phyloP scores from a whole-genome alignment of 2,888 invertebrate species.

The Abrostola tripartita region DNA sequence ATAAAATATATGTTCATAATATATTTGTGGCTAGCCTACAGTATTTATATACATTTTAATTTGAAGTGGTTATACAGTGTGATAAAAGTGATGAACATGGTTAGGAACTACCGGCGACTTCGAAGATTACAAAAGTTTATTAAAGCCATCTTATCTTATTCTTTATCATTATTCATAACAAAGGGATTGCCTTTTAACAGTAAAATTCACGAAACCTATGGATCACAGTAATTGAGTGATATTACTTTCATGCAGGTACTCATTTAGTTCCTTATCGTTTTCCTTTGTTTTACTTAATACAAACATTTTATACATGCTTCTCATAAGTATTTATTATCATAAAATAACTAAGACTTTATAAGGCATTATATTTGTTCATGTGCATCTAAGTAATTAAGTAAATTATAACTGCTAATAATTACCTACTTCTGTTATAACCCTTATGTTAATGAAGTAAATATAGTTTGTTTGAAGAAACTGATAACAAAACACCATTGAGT shows the following conservation, averaged over 20 bases:
- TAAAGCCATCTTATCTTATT: too few species aligned
- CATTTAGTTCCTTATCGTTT: conserved; percentile 25
- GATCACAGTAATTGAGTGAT: not conserved
- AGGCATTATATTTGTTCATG: conserved; percentile 37
- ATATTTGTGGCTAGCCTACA: not conserved
- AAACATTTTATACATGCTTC: conserved; percentile 38
- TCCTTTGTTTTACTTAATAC: conserved; percentile 37
- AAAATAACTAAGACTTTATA: conserved; percentile 34
- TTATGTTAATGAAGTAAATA: conserved; percentile 56
- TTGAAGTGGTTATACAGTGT: not conserved
- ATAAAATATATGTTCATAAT: not conserved
- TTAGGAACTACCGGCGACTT: not conserved
- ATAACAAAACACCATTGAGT: conserved; percentile 60
- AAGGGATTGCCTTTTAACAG: not conserved
- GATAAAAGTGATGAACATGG: not conserved
- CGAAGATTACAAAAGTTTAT: not conserved
- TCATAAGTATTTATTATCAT: conserved; percentile 31
- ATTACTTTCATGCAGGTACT: not conserved
- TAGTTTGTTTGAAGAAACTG: conserved; percentile 58
- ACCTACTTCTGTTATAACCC: conserved; percentile 51
- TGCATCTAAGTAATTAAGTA: conserved; percentile 39
- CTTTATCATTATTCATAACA: too few species aligned
- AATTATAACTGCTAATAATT: conserved; percentile 44
- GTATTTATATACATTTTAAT: not conserved
- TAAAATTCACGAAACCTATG: conserved; percentile 1